Evolutionary conservation across 2,797 vertebrate genomes (phyloP).

Genomic region (Florisuga fusca): DNA sequence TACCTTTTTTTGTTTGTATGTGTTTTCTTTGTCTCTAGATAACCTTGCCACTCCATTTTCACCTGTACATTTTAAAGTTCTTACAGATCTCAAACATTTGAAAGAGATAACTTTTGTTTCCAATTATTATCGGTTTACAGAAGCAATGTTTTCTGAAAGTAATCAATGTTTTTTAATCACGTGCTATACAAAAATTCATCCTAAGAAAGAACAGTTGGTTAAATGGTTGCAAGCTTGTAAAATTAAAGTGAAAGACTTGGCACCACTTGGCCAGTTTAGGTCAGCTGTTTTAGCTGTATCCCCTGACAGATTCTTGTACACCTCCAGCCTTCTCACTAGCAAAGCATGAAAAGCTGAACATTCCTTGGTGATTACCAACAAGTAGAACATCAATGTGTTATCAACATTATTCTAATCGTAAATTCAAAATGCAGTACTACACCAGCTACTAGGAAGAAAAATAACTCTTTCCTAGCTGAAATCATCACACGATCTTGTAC

Average conservation of each 20-base stretch:
- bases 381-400: no score
- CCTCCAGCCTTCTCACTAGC: no score
- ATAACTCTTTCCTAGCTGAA: no score
- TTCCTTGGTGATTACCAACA: no score
- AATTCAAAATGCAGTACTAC: no score
- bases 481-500: neutral
- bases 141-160: neutral
- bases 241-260: neutral
- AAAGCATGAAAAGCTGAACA: no score
- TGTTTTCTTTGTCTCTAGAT: neutral
- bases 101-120: neutral
- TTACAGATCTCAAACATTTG: neutral
- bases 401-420: no score
- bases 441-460: no score
- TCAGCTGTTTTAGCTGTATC: no score
- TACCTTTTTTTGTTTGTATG: neutral
- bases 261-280: neutral
- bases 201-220: neutral
- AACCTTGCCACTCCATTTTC: neutral
- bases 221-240: neutral
- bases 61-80: neutral
- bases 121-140: neutral
- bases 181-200: neutral
- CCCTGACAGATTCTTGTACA: no score
- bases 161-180: neutral